Base-by-base conservation (phyloP, 2,113 vertebrate genomes). In the Thymallus thymallus region DNA sequence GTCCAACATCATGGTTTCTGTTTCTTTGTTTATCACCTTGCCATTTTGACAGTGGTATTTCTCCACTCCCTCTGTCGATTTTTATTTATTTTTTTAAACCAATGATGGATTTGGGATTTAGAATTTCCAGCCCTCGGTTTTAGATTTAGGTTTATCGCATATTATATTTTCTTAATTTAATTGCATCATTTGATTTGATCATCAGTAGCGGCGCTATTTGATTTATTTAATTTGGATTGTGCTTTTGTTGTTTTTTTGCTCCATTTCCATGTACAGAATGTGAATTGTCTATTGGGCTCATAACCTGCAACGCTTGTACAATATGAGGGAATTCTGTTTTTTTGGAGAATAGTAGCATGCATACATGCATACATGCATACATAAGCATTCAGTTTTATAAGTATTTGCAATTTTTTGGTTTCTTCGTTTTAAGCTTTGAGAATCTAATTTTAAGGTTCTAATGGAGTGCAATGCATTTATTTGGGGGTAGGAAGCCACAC, bases 101-200 rank as follows among this genome's bases (percentile, higher is more conserved):
- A 63, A 72, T 75, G 68, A 76, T 18, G 16, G 48, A 51, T 18
- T 51, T 16, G 12, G 4, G 46, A 51, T 51, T 51, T 51, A 3
- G 69, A 64, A 67, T 58, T 62, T 78, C 81, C 78, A 72, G 78
- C 78, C 14, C 71, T 75, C 81, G 68, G 69, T 78, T 26, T 85
- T 82, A 90, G 86, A 74, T 80, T 75, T 85, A 81, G 81, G 80
- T 75, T 67, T 86, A 29, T 68, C 80, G 48, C 83, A 73, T 64
- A 30, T 64, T 9, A 13, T 26, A 22, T 26, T 78, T 66, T 89
- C 24, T 84, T 82, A 83, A 81, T 83, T 87, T 91, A 91, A 76
- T 84, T 89, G 82, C 76, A 88, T 93, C 91, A 91, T 91, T 94
- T 94, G 92, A 93, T 73, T 91, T 93, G 91, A 93, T 90, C 60